Base-by-base conservation (phyloP, 2,113 vertebrate species). In the Polyodon spathula region DNA sequence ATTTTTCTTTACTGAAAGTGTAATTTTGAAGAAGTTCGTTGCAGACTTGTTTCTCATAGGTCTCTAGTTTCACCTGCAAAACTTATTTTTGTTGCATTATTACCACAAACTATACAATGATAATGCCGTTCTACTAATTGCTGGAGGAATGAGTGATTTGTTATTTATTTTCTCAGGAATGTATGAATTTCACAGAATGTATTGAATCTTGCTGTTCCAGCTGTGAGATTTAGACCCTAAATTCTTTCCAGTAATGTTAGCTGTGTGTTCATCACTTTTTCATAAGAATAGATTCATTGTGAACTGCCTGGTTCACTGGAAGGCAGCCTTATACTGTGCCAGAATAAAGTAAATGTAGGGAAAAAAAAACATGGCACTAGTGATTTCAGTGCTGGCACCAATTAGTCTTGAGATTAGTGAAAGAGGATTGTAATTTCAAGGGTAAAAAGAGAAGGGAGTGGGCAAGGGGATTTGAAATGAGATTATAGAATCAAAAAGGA, bases 381-480 rank as follows among this genome's bases (percentile, higher is more conserved):
- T 68, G 60, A 59, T 70, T 15, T 15, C 15, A 60, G 74, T 67
- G 67, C 78, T 80, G 77, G 79, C 79, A 79, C 69, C 84, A 72
- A 71, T 72, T 80, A 84, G 85, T 75, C 69, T 77, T 4, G 27
- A 78, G 84, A 83, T 89, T 88, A 87, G 72, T 79, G 75, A 80
- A 87, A 88, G 87, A 83, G 84, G 87, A 88, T 91, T 90, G 83
- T 61, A 55, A 70, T 83, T 81, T 80, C 69, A 73, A 82, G 79
- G 81, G 83, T 84, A 76, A 64, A 81, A 77, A 68, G 78, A 83
- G 72, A 77, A 71, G 72, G 75, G 79, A 83, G 68, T 78, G 72
- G 66, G 77, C 82, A 80, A 85, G 86, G 82, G 88, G 86, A 86
- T 87, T 89, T 87, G 78, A 82, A 86, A 86, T 84, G 76, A 86